Evolutionary conservation across 2,888 invertebrate species (phyloP), one percentile per base, ranked within the genome.

Genomic region (Phalera bucephala): DNA sequence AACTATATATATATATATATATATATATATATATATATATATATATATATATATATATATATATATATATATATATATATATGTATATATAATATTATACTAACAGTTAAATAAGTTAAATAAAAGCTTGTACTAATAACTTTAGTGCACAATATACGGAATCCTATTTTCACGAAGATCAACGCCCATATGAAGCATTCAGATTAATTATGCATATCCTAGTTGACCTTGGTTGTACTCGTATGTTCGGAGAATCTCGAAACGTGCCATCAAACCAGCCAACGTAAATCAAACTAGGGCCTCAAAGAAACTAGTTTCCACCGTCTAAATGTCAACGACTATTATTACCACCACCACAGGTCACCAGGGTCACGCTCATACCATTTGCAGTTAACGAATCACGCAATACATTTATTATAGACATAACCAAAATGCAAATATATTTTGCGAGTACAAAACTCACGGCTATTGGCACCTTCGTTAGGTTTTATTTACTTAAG

Each of bases 241-340:
- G 21, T n/a, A n/a, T n/a, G n/a, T n/a, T 3, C 27, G n/a, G 36
- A 35, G 33, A 64, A 54, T 74, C 60, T 70, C 47, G 49, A 64
- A 72, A 72, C 61, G 51, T 64, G 69, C 56, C 49, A 63, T 68
- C 67, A 59, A 58, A 45, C 40, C 45, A 43, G 47, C 36, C 47
- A 47, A 51, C 45, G 52, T 61, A 59, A 58, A 67, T 66, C 40
- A 46, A 65, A 64, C 44, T 57, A 52, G 61, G 61, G 59, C 69
- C 72, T 67, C 67, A 57, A 46, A 34, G 49, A 69, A 85, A 86
- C 86, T 69, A 77, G 87, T 86, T 85, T 68, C 42, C 40, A 58
- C 52, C 40, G 43, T 63, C 51, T 77, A 84, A 87, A 86, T 88
- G 81, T 80, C 83, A 86, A 77, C 79, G 40, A 55, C 72, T 85